Evolutionary conservation across 2,797 vertebrate genomes (phyloP).

Genomic region (Ctenopoma kingsleyae): DNA sequence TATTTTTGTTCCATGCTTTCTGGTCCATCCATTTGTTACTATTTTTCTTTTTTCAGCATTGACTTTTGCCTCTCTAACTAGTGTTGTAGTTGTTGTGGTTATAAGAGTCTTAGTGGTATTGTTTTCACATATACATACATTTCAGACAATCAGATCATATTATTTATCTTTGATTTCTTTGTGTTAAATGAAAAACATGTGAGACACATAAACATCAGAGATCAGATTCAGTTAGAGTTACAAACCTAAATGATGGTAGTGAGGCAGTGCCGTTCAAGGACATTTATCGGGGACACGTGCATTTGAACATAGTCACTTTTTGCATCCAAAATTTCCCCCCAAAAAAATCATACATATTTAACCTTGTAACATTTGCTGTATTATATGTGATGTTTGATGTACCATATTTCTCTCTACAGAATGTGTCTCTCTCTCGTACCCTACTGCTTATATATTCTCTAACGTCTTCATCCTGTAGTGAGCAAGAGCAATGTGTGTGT

Average conservation of each 20-base stretch:
- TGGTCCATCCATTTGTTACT: constrained; percentile 52
- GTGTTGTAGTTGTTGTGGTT: constrained; percentile 66
- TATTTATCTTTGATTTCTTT: not conserved
- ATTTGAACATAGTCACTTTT: not conserved
- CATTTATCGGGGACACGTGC: not conserved
- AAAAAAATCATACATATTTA: not conserved
- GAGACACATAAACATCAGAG: not conserved
- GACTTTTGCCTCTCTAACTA: constrained; percentile 60
- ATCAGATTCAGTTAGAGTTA: constrained; percentile 12
- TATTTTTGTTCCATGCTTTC: constrained; percentile 44
- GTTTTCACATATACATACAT: constrained; percentile 14
- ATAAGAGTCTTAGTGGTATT: constrained; percentile 39
- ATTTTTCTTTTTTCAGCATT: constrained; percentile 46
- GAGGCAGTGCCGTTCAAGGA: constrained; percentile 1
- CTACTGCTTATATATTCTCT: constrained; percentile 40
- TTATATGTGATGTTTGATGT: not conserved
- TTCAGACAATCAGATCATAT: not conserved
- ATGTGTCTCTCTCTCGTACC: constrained; percentile 2
- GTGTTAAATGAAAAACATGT: not conserved
- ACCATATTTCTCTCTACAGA: constrained; percentile 43
- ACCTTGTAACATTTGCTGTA: constrained; percentile 18
- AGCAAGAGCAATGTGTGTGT: constrained; percentile 22
- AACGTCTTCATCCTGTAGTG: constrained; percentile 44
- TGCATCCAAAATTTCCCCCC: constrained; percentile 1
- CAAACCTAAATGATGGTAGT: constrained; percentile 4